Percentiles rank a stretch among this genome's conserved stretches.
These are phyloP conservation scores for Lycaon pictus DNA, from an alignment of 2,113 vertebrate genomes.

Conservation along the genomic window DNA sequence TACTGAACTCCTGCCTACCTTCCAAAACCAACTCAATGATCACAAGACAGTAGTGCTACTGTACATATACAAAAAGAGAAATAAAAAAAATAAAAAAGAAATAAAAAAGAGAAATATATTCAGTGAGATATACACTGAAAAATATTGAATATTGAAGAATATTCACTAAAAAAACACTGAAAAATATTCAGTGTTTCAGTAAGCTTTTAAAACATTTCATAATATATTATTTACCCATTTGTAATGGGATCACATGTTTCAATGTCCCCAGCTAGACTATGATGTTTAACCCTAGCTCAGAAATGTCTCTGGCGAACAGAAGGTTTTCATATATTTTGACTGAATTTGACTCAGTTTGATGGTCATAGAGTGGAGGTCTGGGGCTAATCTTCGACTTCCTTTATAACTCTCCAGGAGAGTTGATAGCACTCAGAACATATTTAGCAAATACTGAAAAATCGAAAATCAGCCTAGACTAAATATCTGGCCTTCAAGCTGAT, in stretches of 20 bases:
- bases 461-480: background rate
- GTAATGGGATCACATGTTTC: background rate
- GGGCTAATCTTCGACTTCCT: background rate
- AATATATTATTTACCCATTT: background rate
- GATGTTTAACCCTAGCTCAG: background rate
- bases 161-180: too few species aligned
- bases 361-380: background rate
- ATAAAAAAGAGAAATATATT: background rate
- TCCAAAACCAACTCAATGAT: background rate
- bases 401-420: background rate
- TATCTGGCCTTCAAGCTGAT: background rate
- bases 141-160: too few species aligned
- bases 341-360: background rate
- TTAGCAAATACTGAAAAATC: background rate
- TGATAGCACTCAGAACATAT: background rate
- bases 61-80: background rate
- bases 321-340: background rate
- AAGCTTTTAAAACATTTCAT: background rate
- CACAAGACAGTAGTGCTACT: background rate
- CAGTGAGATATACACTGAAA: too few species aligned
- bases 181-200: background rate
- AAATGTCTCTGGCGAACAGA: background rate
- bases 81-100: too few species aligned
- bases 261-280: background rate
- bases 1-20: background rate